Evolutionary conservation across 1,140 invertebrate genomes (phyloP), one percentile per base, ranked within the genome.

Genomic region (Delia radicum): DNA sequence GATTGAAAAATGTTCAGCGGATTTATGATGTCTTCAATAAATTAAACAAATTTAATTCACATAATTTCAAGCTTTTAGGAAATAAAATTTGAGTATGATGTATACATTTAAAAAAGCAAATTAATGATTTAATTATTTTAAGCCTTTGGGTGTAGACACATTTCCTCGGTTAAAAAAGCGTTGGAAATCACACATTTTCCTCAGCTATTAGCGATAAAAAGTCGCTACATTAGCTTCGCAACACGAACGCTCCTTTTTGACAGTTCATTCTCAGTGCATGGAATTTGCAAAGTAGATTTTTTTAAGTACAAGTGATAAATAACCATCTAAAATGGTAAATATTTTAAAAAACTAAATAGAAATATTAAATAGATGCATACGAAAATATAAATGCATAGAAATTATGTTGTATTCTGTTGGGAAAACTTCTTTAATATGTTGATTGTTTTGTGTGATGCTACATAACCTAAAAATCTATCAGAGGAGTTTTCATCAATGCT

Each of bases 241-340:
- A 71, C 74, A 75, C 74, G 67, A 75, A 75, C 65, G 65, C 67
- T 72, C 69, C 55, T 65, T 75, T 75, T 75, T 72, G 74, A 71
- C 65, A 71, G 67, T 71, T 75, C 67, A 33, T 18, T 18, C 48
- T 48, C 46, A 69, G 46, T 71, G 46, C 37, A 63, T 55, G 18
- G 74, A 67, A 75, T 62, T 71, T 33, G 69, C 67, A 75, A n/a
- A 72, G 21, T 31, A 55, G 7, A n/a, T n/a, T 55, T 61, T 55
- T 61, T 75, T 6, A 29, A 27, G 26, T 62, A 69, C 61, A 75
- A 61, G 18, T 27, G 2, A 37, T 48, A 21, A 72, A 61, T n/a
- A 75, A 28, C 21, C 33, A 24, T 26, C 24, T n/a, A 72, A 75
- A 62, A 75, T 75, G 74, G 74, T 75, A 75, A 48, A 69, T 75